These are phyloP conservation scores for Erynnis tages DNA, from an alignment of 2,888 invertebrate genomes.

Conservation along the genomic window DNA sequence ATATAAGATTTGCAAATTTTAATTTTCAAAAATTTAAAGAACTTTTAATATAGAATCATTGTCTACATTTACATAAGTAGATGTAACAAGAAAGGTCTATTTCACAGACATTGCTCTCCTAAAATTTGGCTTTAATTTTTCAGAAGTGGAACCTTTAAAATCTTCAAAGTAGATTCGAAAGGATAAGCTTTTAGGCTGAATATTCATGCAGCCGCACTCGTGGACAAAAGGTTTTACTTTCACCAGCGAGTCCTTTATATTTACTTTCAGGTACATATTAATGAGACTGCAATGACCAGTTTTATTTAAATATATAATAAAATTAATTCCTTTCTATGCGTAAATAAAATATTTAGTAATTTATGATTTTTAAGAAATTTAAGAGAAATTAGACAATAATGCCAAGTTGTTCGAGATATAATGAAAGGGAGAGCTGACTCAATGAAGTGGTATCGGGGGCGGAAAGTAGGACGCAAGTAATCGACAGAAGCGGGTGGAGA, in stretches of 20 bases:
- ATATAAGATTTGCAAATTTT: too few relatives aligned
- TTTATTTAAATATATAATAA: too few relatives aligned
- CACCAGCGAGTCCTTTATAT: constrained; percentile 10
- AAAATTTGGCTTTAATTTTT: constrained; percentile 9
- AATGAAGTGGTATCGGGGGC: constrained; percentile 64
- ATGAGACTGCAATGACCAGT: not conserved
- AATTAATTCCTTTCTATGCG: too few relatives aligned
- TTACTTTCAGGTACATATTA: not conserved
- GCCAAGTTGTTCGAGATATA: not conserved
- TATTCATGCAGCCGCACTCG: constrained; percentile 58
- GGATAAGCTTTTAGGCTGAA: constrained; percentile 34
- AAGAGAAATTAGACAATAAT: not conserved
- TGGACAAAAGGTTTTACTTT: constrained; percentile 36
- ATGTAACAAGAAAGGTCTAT: too few relatives aligned
- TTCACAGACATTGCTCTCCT: not conserved
- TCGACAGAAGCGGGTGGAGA: not conserved
- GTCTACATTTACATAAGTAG: too few relatives aligned
- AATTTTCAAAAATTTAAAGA: too few relatives aligned
- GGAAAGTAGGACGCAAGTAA: constrained; percentile 36
- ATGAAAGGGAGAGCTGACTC: constrained; percentile 56
- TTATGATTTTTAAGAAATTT: not conserved
- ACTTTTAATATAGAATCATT: too few relatives aligned
- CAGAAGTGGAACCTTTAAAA: constrained; percentile 14
- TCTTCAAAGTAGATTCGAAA: constrained; percentile 17
- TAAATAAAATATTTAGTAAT: too few relatives aligned